Evolutionary conservation across 2,888 invertebrate genomes (phyloP), one percentile per base, ranked within the genome.

Genomic region (Sinodicranocentrus sp.): DNA sequence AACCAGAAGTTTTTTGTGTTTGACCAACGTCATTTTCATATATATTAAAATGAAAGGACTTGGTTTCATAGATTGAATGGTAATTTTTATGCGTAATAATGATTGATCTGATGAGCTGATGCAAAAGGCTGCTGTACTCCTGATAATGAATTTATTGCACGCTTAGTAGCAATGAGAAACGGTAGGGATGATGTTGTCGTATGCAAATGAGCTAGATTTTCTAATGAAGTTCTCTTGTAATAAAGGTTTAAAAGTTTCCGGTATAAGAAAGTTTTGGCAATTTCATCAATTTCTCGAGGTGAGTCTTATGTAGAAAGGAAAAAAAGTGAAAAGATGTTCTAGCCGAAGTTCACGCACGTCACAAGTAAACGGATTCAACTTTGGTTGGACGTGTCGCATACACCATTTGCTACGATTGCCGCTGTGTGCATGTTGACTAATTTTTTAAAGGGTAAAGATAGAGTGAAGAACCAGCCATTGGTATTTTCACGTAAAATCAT

Each of bases 1-100:
- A 23, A n/a, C 44, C 25, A 44, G 23, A 23, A 43, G 2, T 2
- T 61, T n/a, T n/a, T n/a, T n/a, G n/a, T 15, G 28, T 43, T 23
- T 67, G 10, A 44, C 3, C 43, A 43, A 21, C 2, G 17, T 44
- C 28, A 15, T n/a, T 21, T 44, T 57, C 23, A 6, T 15, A 17
- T 48, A 48, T 13, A 48, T 13, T 13, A 28, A 65, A 65, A 33
- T n/a, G 65, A 8, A 39, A 65, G 15, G 63, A 67, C 67, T 67
- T 44, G 43, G 21, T 67, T 63, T 63, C 33, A 33, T n/a, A 63
- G 33, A 63, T 63, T 61, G 17, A 19, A 63, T 17, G 33, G 63
- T 17, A 63, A 63, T 80, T 80, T 72, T 79, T 71, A 80, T 59
- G 80, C 72, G 73, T 59, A 79, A 63, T 80, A 52, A 57, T 80